These are phyloP conservation scores for Penaeus monodon DNA, from an alignment of 2,888 invertebrate species.

Conservation along the genomic window DNA sequence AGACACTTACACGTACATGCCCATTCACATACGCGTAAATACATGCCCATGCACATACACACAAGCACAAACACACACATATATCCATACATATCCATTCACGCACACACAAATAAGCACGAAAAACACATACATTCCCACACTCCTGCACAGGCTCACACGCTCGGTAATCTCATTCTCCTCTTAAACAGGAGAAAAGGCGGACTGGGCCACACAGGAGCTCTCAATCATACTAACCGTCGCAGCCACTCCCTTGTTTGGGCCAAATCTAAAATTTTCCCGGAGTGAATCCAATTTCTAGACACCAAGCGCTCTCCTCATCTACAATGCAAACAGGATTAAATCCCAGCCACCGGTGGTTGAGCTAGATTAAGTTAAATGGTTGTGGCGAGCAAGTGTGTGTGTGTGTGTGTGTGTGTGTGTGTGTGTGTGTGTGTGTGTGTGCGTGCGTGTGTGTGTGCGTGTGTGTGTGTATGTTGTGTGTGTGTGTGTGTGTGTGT, in stretches of 20 bases:
- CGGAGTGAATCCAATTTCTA: slow-evolving; percentile 20
- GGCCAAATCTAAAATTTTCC: slow-evolving; percentile 20
- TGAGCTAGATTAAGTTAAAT: slow-evolving; percentile 33
- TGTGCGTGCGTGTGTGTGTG: slow-evolving; percentile 2
- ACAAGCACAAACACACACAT: too few relatives aligned
- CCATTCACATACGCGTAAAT: too few relatives aligned
- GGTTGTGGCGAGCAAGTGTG: slow-evolving; percentile 4
- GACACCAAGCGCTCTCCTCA: slow-evolving; percentile 21
- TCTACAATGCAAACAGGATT: slow-evolving; percentile 44
- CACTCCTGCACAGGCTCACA: neutral
- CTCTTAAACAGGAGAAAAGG: neutral
- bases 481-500: slow-evolving; percentile 6
- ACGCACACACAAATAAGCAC: too few relatives aligned
- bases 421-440: neutral
- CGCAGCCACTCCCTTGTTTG: slow-evolving; percentile 24
- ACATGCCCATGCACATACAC: too few relatives aligned
- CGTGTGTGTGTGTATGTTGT: neutral
- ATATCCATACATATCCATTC: too few relatives aligned
- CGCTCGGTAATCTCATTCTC: too few relatives aligned
- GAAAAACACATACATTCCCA: too few relatives aligned
- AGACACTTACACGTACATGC: neutral
- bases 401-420: slow-evolving; percentile 12
- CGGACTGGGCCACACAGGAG: neutral
- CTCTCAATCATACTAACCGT: slow-evolving; percentile 24
- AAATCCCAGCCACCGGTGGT: slow-evolving; percentile 25